Evolutionary conservation across 2,888 invertebrate species (phyloP), one percentile per base, ranked within the genome.

Genomic region (Trichogramma dendrolimi): DNA sequence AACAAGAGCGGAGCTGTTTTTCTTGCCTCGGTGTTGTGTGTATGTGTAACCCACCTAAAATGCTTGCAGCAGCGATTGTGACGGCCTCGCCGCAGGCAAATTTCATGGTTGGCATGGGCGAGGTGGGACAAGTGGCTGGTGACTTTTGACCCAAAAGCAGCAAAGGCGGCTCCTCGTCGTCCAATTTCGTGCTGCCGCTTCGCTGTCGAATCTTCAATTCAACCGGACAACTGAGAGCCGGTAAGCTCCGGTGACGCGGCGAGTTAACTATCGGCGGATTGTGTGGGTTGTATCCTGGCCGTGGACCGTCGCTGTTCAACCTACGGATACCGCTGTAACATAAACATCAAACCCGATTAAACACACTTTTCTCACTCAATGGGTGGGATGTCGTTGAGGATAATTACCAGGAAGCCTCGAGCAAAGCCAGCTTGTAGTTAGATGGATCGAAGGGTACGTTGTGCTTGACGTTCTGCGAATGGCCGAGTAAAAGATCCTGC

Each of bases 401-500:
- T 46, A 38, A 55, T 62, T 10, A 65, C 65, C 62, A 65, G 39
- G 55, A 64, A 27, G 56, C 54, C 6, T 64, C 58, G n/a, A 68
- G 61, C 2, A 59, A 27, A 5, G 63, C 59, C 6, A 68, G 61
- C 62, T 69, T 73, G 67, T 83, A 85, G 47, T 83, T 82, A 47
- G 83, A 81, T 0, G 90, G 90, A 74, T 88, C 87, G 73, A 90
- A 90, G 61, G 90, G 90, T 68, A 89, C 87, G 67, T 85, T 84
- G 62, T 90, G 89, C 79, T 90, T 90, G 6, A 90, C 89, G 72
- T 89, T 90, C 60, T 85, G 87, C 48, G 89, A 89, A 71, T 87
- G 85, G 27, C 89, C 89, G 1, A 89, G 81, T 2, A 91, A 79
- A 44, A 91, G 82, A 68, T 88, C 86, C 72, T 91, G 89, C 0